phyloP scores from a whole-genome alignment of 1,140 invertebrate genomes.

The Macrobrachium rosenbergii region DNA sequence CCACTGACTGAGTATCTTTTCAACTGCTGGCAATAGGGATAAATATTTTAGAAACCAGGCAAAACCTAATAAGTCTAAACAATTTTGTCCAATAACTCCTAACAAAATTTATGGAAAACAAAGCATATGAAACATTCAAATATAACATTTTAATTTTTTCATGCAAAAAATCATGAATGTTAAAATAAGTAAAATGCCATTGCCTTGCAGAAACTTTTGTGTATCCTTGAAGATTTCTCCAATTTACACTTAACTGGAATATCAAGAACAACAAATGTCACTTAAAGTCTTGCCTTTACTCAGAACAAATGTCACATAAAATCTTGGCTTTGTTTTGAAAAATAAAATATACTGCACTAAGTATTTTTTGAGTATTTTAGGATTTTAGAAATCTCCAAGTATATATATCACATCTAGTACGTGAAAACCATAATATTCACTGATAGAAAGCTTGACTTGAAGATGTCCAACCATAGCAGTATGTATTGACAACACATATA shows the following conservation, averaged over 20 bases:
- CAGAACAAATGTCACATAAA: constrained; percentile 31
- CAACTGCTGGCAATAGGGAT: constrained; percentile 45
- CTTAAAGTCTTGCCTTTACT: constrained; percentile 33
- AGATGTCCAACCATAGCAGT: constrained; percentile 38
- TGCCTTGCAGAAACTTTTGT: constrained; percentile 50
- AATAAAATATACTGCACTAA: constrained; percentile 39
- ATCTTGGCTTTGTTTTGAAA: constrained; percentile 31
- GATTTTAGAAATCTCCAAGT: constrained; percentile 51
- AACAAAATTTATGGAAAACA: background rate
- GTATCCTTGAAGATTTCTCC: constrained; percentile 54
- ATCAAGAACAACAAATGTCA: constrained; percentile 23
- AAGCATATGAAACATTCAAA: background rate
- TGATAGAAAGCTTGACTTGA: constrained; percentile 51
- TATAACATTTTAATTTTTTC: constrained; percentile 10
- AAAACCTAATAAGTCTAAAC: too few relatives aligned
- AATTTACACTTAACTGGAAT: constrained; percentile 9
- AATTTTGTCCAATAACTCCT: too few relatives aligned
- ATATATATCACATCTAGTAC: constrained; percentile 53
- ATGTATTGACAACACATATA: constrained; percentile 55
- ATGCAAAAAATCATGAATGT: constrained; percentile 3
- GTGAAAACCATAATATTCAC: constrained; percentile 53
- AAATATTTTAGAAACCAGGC: too few relatives aligned
- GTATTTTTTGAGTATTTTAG: constrained; percentile 38
- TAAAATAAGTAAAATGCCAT: constrained; percentile 36
- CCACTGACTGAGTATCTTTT: constrained; percentile 26